A percentile compares a stretch with the other conserved stretches of the same genome.
These are phyloP conservation scores for Clivina fossor DNA, from an alignment of 2,888 invertebrate genomes.

Conservation along the genomic window DNA sequence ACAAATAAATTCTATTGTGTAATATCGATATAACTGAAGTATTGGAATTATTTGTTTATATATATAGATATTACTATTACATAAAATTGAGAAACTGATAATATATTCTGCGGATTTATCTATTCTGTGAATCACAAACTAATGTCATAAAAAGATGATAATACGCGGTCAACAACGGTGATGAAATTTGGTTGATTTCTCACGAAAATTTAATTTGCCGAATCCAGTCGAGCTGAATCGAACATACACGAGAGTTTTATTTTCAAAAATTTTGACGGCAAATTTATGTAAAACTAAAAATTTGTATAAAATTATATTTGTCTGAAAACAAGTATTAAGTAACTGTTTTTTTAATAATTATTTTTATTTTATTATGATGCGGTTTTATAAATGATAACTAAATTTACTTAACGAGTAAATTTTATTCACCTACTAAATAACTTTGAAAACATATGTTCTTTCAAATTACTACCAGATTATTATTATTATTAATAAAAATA, in stretches of 20 bases:
- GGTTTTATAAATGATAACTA: too few relatives aligned
- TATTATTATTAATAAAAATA: too few relatives aligned
- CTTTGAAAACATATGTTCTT: neutral
- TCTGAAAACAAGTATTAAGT: neutral
- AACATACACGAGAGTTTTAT: too few relatives aligned
- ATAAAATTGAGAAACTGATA: conserved; percentile 23
- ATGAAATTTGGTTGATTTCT: neutral
- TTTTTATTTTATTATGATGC: neutral
- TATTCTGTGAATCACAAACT: too few relatives aligned
- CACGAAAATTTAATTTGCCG: neutral
- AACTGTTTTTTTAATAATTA: neutral
- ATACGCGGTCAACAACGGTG: too few relatives aligned
- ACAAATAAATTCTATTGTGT: neutral
- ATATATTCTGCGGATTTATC: conserved; percentile 23
- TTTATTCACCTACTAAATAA: too few relatives aligned
- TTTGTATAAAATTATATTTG: neutral
- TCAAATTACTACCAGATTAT: neutral
- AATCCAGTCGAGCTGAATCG: neutral
- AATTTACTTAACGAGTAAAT: too few relatives aligned
- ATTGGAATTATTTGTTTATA: conserved; percentile 1
- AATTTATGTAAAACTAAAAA: neutral
- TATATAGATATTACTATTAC: conserved; percentile 16
- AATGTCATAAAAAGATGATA: too few relatives aligned
- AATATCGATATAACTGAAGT: neutral
- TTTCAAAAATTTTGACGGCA: too few relatives aligned